Percentiles rank a stretch among this genome's conserved stretches.
Conservation (phyloP, 2,113 vertebrate genomes). For the Gracilinanus agilis region DNA sequence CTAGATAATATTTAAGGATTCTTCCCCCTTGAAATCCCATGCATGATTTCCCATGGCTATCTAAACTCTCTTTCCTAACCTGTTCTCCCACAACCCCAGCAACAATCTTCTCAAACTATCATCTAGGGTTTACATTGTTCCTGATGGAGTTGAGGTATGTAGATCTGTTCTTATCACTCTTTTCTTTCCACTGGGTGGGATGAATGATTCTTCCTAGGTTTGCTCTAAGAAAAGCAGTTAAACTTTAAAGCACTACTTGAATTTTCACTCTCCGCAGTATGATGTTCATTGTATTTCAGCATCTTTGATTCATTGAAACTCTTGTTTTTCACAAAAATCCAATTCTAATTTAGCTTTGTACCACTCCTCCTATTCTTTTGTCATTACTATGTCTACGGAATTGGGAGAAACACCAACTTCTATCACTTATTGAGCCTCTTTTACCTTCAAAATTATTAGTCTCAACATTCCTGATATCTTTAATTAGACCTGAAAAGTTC, state of each 20-base stretch:
- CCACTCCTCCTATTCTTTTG: background rate
- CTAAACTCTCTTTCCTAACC: background rate
- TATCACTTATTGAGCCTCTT: too few relatives aligned
- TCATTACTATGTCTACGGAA: background rate
- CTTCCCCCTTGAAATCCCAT: background rate
- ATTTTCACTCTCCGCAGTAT: background rate
- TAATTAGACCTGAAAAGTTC: too few relatives aligned
- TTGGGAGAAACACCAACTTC: background rate
- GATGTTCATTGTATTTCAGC: background rate
- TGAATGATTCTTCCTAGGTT: background rate
- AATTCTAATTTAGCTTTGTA: background rate
- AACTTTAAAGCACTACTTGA: background rate
- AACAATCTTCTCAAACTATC: background rate
- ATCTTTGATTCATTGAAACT: background rate
- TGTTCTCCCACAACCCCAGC: background rate
- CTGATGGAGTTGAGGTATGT: background rate
- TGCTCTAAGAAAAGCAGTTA: background rate
- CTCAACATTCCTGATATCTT: too few relatives aligned
- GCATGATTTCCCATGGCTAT: background rate
- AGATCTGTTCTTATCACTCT: background rate
- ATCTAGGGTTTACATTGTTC: background rate
- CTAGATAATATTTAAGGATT: background rate
- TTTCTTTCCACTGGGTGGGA: background rate
- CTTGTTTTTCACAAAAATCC: background rate
- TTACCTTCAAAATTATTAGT: too few relatives aligned